Evolutionary conservation across 2,113 vertebrate genomes (phyloP), one percentile per base, ranked within the genome.

Genomic region (Rhinoderma darwinii): DNA sequence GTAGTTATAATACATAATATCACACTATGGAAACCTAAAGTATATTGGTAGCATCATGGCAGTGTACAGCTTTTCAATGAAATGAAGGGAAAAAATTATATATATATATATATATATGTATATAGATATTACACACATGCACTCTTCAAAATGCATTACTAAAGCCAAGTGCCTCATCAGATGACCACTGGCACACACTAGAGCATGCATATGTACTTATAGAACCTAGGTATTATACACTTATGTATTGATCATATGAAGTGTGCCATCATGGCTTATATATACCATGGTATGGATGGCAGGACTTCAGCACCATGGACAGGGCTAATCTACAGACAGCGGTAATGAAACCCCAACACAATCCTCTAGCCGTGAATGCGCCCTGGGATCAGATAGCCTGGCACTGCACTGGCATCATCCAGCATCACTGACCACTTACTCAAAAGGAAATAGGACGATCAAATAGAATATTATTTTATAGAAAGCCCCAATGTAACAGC

Each of bases 231-330:
- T n/a, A n/a, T n/a, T n/a, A n/a, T n/a, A n/a, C n/a, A n/a, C n/a
- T n/a, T n/a, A n/a, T n/a, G n/a, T n/a, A n/a, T n/a, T n/a, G n/a
- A n/a, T n/a, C n/a, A n/a, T n/a, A n/a, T n/a, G n/a, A n/a, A n/a
- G n/a, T n/a, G n/a, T n/a, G n/a, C n/a, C n/a, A n/a, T n/a, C n/a
- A n/a, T n/a, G n/a, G n/a, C n/a, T n/a, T n/a, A n/a, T n/a, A n/a
- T n/a, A n/a, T n/a, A n/a, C n/a, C n/a, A n/a, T n/a, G n/a, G n/a
- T n/a, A n/a, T n/a, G n/a, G n/a, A n/a, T n/a, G 27, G 11, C 77
- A 54, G 66, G 30, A 86, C 32, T 82, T 87, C 77, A 87, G 85
- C 20, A 81, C 85, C 78, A 87, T 87, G 85, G 85, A 73, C 77
- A 87, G 50, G 20, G 75, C 37, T 44, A 27, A n/a, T 41, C 54